Evolutionary conservation across 2,797 vertebrate genomes (phyloP), one percentile per base, ranked within the genome.

Genomic region (Sebastes steindachneri): DNA sequence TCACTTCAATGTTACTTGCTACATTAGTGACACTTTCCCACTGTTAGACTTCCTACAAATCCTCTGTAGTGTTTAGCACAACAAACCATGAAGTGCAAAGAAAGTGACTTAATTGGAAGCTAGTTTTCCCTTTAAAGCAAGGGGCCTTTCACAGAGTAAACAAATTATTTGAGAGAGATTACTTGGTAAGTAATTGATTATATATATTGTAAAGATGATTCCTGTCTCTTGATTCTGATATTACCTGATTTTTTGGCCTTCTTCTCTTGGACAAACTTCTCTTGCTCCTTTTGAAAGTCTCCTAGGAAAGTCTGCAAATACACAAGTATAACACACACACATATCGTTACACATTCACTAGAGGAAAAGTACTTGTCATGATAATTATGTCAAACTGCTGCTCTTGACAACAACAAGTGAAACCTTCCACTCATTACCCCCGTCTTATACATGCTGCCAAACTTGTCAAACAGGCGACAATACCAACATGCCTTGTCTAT

Each of bases 281-380:
- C 95, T 85, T 99, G 99, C 74, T 99, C 98, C 86, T 99, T 99
- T 55, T 99, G 97, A 91, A 99, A 99, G 87, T 99, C 98, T 85
- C 98, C 98, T 29, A 99, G 94, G 89, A 99, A 98, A 1, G 98
- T 99, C 98, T 99, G 82, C 70, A 95, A 90, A 31, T 73, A 92
- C 73, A 90, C 45, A 77, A 5, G 73, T 33, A 65, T 73, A 83
- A 33, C 4, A 54, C 8, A 45, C 9, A 77, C 41, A 45, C 7
- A 45, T 3, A 48, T 14, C 5, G 41, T 3, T 19, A 51, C 45
- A 33, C 1, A 8, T 29, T 15, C 23, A 53, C 28, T 9, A 1
- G 19, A 25, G 35, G 0, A 51, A 67, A 9, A 37, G 11, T 2
- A 9, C 2, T 45, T 45, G 14, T 45, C 37, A 45, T 45, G 37